Base-by-base conservation (phyloP, 2,113 vertebrate species). In the Strix aluco region DNA sequence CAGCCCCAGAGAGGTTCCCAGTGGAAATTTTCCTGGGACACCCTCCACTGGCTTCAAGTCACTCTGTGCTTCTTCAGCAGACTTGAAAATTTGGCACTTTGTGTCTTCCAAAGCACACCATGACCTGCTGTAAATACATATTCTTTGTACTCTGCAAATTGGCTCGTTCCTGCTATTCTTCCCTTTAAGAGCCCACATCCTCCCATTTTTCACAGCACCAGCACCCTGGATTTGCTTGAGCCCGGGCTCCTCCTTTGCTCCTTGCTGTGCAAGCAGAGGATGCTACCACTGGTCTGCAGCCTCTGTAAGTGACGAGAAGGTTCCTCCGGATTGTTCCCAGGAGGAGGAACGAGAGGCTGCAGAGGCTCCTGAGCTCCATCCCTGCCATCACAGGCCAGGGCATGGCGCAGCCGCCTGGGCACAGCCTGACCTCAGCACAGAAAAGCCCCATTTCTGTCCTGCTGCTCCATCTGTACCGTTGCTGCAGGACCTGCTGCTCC, bases 141-240 rank as follows among this genome's bases (percentile, higher is more conserved):
- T 38, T 72, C 11, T 42, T 88, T 86, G 75, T 66, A 22, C 15
- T 32, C 59, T 67, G 82, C 25, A n/a, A 5, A 46, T 46, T 62
- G n/a, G 27, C 46, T 94, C 1, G 4, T 90, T 94, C 95, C 75
- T 93, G 85, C 51, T 57, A 67, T 95, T 97, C 67, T 95, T 94
- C 86, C 59, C 30, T 55, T 22, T 40, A 90, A 92, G 79, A 92
- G 82, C n/a, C 38, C 80, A 90, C 11, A 92, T 96, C 95, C 82
- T 96, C 88, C 79, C 81, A 52, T 83, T 94, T 94, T 75, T 15
- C 4, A 0, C 54, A 40, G 54, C 62, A 5, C 72, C 14, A 16
- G 38, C 42, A 40, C 14, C 17, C 58, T 70, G 70, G 42, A 6
- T 69, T 63, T 78, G 72, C 71, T 30, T 15, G 42, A 70, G 42